Base-by-base conservation (phyloP, 2,888 invertebrate genomes). In the Eupithecia dodoneata region DNA sequence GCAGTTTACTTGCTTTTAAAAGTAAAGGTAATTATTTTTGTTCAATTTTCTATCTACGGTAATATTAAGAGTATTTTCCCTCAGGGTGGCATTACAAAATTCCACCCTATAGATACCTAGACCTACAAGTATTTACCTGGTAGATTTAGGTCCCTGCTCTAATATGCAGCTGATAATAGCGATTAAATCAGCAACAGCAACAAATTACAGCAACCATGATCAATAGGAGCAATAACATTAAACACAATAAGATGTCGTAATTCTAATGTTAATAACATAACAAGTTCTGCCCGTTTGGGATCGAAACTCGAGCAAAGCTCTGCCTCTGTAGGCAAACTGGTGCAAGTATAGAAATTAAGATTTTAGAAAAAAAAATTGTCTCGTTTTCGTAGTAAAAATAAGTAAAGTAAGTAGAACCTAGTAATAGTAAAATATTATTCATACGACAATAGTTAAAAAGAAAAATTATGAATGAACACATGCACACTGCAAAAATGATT, bases 191-290 rank as follows among this genome's bases (percentile, higher is more conserved):
- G 77, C 74, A 73, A 72, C 30, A 59, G 47, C 63, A 76, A 80
- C 80, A 83, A 81, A 83, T 80, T 73, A 81, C 67, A 66, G 77
- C 80, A 79, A 79, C 79, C 79, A 78, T 77, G 80, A 63, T 76
- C 80, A 78, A 78, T 80, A 75, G 42, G 66, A 74, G 74, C 80
- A 76, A 77, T 63, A 63, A 49, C 87, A 90, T 89, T 89, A 87
- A 84, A 87, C 85, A 91, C 92, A 93, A 92, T 91, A 86, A 89
- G 87, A 91, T 91, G 91, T 91, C 90, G 93, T 91, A 93, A 93
- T 90, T 91, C 87, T 90, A 88, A 92, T 90, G 89, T 90, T 93
- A 92, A 92, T 93, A 92, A 92, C 91, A 92, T 92, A 92, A 91
- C 90, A 83, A 90, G 88, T 83, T 82, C 82, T 77, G 82, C 87